Base-by-base conservation (phyloP, 1,140 invertebrate genomes). In the Aphidius gifuensis region DNA sequence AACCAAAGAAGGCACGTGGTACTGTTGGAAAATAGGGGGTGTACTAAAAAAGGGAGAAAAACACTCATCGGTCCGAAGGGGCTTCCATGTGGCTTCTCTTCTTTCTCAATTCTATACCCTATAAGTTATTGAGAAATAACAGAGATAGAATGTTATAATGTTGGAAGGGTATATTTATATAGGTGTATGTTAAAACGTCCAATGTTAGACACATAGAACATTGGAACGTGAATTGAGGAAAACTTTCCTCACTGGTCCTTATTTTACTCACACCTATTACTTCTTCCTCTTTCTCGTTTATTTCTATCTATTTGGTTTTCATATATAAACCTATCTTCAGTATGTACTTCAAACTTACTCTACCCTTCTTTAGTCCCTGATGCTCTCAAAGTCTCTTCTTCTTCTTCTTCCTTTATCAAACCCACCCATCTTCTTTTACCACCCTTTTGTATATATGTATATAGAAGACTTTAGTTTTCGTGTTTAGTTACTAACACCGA, bases 1-100 rank as follows among this genome's bases (percentile, higher is more conserved):
- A 32, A 32, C 23, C 53, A 64, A 49, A 65, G 57, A 63, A 58
- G 64, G 63, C 60, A 62, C 61, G 61, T 58, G 61, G 55, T 63
- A 53, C 48, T 38, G 40, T 45, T 50, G 16, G 62, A 32, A 32
- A 32, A 32, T 32, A 4, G 66, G 60, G 66, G 46, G 55, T 9
- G 32, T 44, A 44, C 55, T 50, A 38, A n/a, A 46, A 62, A 45
- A 51, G 60, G 61, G 58, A 59, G 51, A 43, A 58, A 61, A 63
- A 62, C 58, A 55, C 46, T 49, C 46, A 60, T 46, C 48, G 53
- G 16, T 56, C 23, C 49, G 39, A 48, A 59, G 58, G 51, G 57
- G 61, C 16, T 16, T 16, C 16, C 16, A 16, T 16, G 16, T 16
- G 55, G 56, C 58, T 63, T 55, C 40, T 50, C 47, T 38, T 43